Percentiles rank a stretch among this genome's conserved stretches.
Conservation (phyloP, 2,797 vertebrate species). For the Periparus ater region DNA sequence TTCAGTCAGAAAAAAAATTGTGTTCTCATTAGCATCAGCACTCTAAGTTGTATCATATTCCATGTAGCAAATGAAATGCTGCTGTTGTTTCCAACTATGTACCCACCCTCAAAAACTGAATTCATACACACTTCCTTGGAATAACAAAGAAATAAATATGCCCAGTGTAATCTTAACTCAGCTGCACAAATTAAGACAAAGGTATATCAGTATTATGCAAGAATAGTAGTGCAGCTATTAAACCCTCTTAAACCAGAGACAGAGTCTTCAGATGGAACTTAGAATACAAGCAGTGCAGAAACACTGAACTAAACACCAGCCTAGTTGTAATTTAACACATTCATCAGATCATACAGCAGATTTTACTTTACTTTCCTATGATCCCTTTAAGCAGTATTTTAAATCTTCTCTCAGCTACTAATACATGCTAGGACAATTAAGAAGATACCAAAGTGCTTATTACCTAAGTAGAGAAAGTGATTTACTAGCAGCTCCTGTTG, state of each 20-base stretch:
- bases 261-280: background rate
- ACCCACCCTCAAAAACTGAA: background rate
- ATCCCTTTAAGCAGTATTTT: background rate
- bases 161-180: background rate
- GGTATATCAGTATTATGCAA: background rate
- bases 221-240: background rate
- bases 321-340: background rate
- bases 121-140: background rate
- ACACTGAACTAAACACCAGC: background rate
- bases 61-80: background rate
- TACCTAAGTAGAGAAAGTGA: slow-evolving; percentile 90
- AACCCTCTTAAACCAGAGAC: background rate
- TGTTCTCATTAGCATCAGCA: background rate
- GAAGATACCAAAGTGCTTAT: background rate
- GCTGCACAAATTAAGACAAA: background rate
- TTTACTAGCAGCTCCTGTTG: slow-evolving; percentile 87
- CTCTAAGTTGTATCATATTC: background rate
- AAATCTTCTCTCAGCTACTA: background rate
- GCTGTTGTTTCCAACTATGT: background rate
- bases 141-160: background rate
- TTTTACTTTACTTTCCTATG: background rate
- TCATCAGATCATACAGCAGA: background rate
- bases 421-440: background rate
- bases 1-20: background rate
- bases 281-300: background rate